phyloP scores from a whole-genome alignment of 2,888 invertebrate species.

The Seira ritae region DNA sequence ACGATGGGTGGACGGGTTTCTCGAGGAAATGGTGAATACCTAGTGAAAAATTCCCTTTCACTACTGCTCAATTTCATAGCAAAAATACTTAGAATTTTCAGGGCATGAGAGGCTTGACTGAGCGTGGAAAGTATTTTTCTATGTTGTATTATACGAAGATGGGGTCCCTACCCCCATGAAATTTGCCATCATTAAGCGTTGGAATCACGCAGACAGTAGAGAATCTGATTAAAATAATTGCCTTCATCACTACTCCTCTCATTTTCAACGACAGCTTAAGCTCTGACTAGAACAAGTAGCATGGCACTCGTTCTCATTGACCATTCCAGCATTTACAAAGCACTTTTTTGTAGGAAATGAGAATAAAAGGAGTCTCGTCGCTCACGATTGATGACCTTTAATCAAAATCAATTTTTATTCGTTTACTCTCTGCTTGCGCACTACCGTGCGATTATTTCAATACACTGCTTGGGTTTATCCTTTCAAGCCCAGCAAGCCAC shows the following conservation, averaged over 20 bases:
- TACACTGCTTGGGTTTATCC: background rate
- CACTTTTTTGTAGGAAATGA: constrained; percentile 1
- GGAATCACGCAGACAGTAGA: constrained; percentile 74
- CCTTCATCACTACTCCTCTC: constrained; percentile 72
- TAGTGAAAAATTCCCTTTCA: constrained; percentile 26
- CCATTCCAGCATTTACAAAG: constrained; percentile 63
- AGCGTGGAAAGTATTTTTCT: background rate
- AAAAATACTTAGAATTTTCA: constrained; percentile 19
- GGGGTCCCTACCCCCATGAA: constrained; percentile 63
- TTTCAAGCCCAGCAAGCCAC: background rate
- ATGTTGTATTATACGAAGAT: background rate
- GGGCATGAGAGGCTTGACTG: background rate
- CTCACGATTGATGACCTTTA: constrained; percentile 74
- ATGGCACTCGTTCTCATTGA: constrained; percentile 53
- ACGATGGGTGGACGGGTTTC: background rate
- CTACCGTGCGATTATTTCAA: constrained; percentile 4
- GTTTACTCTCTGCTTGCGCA: constrained; percentile 32
- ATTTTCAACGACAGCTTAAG: constrained; percentile 23
- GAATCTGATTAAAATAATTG: constrained; percentile 74
- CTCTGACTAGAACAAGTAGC: constrained; percentile 2
- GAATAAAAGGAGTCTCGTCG: constrained; percentile 27
- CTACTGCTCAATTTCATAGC: background rate
- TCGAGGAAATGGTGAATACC: constrained; percentile 30
- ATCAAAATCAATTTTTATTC: constrained; percentile 74
- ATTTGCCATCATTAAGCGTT: constrained; percentile 74